Base-by-base conservation (phyloP, 2,113 vertebrate genomes). In the Myanophis thanlyinensis region DNA sequence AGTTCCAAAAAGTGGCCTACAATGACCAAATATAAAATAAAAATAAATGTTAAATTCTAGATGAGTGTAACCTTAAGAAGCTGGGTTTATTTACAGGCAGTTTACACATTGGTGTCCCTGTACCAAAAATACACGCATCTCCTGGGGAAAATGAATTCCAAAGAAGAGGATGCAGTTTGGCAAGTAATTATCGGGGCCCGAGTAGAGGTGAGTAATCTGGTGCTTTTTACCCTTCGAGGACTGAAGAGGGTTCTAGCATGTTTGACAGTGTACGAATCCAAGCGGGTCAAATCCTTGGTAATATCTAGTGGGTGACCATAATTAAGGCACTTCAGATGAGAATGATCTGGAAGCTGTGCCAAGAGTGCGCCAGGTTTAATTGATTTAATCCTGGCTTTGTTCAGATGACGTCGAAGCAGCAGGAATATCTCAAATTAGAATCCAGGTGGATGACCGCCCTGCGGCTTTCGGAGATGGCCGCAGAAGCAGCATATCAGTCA, bases 181-280 rank as follows among this genome's bases (percentile, higher is more conserved):
- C 98, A 98, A 93, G 98, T 98, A 95, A 97, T 98, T 48, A 98
- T 98, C 94, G 98, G 98, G 94, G 98, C 98, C 93, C 96, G 98
- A 95, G 98, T 98, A 13, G 97, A 98, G 96, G 98, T 98, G 92
- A 97, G 51, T 3, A 56, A 27, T 3, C 56, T 9, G 20, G 4
- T 18, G 54, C 35, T 7, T 44, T 40, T 20, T 51, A 10, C 2
- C 30, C 7, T 73, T 80, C 53, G 2, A 13, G 25, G 46, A 35
- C 6, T 15, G 23, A 73, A 46, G 48, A 20, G 18, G 7, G 13
- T 13, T 67, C 54, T 2, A 2, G 54, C 11, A 73, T 49, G 5
- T 4, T 4, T 0, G 15, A 15, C 11, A 40, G 8, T 44, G 12
- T 44, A 44, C 23, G 59, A 18, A 92, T 15, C 8, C 1, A 4